Base-by-base conservation (phyloP, 2,888 invertebrate species). In the Acleris laterana region DNA sequence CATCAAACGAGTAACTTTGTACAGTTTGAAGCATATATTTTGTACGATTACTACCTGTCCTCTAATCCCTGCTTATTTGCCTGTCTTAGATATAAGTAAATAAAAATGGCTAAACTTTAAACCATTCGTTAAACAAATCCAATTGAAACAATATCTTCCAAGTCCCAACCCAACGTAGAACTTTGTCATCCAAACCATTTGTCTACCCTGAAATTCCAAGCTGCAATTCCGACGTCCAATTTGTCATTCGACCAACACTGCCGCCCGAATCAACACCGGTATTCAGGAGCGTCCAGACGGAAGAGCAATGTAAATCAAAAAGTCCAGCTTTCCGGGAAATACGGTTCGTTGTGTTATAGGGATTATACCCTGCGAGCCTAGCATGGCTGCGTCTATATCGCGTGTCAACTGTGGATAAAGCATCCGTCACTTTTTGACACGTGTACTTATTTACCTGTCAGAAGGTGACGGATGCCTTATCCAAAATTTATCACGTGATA, bases 201-300 rank as follows among this genome's bases (percentile, higher is more conserved):
- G 46, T 46, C 46, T 46, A 46, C 17, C 9, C 1, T n/a, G 56
- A 16, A 63, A 52, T 58, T 57, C 13, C n/a, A 17, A 51, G 51
- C 57, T 22, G 57, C 51, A 63, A 57, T 63, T 19, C 51, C 7
- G 13, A 20, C 32, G 17, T 63, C 22, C 58, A 63, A 53, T 59
- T 64, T 64, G 53, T 59, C 59, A 59, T 64, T 59, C 49, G 13
- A 42, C 38, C 59, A 22, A 50, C 48, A 64, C 22, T 64, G 59
- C 53, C 58, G 59, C 48, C 20, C 25, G 53, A 59, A 64, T 64
- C 53, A 64, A 64, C 63, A 53, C 53, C 13, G 1, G 58, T 38
- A 59, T 59, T 53, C 32, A 48, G 22, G 17, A 53, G 25, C 58
- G 38, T 42, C 19, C 20, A 49, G 13, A 17, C 53, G 53, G 48